Evolutionary conservation across 2,888 invertebrate species (phyloP).

Genomic region (Panorpa germanica): DNA sequence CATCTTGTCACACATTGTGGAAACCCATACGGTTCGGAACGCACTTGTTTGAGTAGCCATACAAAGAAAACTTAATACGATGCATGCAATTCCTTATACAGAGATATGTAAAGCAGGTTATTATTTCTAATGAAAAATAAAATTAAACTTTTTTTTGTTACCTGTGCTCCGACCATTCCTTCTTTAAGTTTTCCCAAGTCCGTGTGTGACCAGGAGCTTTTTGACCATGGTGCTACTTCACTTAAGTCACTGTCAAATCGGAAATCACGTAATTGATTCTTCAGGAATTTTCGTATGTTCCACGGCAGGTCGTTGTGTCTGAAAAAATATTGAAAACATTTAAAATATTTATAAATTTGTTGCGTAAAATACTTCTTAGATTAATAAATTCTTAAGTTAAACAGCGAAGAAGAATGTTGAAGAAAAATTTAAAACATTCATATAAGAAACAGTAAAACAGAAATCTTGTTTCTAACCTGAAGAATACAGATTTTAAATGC

Average conservation of each 20-base stretch:
- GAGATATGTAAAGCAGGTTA: background rate
- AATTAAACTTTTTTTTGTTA: slow-evolving; percentile 17
- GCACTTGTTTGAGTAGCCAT: too few species aligned
- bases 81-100: background rate
- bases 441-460: too few species aligned
- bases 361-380: too few species aligned
- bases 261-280: slow-evolving; percentile 37
- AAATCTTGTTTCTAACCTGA: too few species aligned
- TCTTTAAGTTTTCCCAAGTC: slow-evolving; percentile 51
- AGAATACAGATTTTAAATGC: too few species aligned
- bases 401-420: too few species aligned
- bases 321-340: slow-evolving; percentile 8
- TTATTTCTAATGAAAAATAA: background rate
- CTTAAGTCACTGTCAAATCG: slow-evolving; percentile 46
- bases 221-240: slow-evolving; percentile 54
- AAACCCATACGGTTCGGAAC: too few species aligned
- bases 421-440: too few species aligned
- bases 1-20: too few species aligned
- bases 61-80: background rate
- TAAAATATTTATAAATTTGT: slow-evolving; percentile 2
- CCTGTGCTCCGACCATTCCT: slow-evolving; percentile 61
- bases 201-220: slow-evolving; percentile 61
- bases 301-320: slow-evolving; percentile 43
- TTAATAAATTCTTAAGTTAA: too few species aligned
- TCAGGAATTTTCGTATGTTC: slow-evolving; percentile 47